These are phyloP conservation scores for Siniperca scherzeri DNA, from an alignment of 2,797 vertebrate species.

Conservation along the genomic window DNA sequence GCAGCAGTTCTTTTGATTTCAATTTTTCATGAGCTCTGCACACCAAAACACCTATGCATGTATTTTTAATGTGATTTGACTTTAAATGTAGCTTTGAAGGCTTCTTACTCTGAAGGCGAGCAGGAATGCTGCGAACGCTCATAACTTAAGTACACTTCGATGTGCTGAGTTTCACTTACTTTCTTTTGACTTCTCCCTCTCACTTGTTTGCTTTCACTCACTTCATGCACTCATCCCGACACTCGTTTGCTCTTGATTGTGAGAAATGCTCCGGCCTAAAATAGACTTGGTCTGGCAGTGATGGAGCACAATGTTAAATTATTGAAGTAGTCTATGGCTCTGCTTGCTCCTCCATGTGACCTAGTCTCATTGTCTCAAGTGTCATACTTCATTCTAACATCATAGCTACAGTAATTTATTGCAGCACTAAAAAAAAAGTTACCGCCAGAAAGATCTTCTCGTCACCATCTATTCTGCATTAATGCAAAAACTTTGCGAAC, in stretches of 20 bases:
- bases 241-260: slow-evolving; percentile 51
- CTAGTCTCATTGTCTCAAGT: slow-evolving; percentile 50
- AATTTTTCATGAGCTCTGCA: slow-evolving; percentile 57
- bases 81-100: slow-evolving; percentile 53
- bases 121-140: neutral
- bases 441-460: slow-evolving; percentile 17
- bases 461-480: slow-evolving; percentile 45
- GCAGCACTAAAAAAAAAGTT: slow-evolving; percentile 38
- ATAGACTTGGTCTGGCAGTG: slow-evolving; percentile 77
- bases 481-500: slow-evolving; percentile 46
- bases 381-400: slow-evolving; percentile 54
- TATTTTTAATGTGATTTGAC: slow-evolving; percentile 64
- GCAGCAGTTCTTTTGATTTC: slow-evolving; percentile 38
- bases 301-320: slow-evolving; percentile 76
- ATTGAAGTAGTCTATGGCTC: slow-evolving; percentile 72
- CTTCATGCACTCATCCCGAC: slow-evolving; percentile 25
- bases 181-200: slow-evolving; percentile 1
- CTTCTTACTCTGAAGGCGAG: slow-evolving; percentile 23
- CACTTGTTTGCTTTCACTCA: slow-evolving; percentile 13
- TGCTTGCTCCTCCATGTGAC: slow-evolving; percentile 65
- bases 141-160: neutral
- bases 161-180: slow-evolving; percentile 6
- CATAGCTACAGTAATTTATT: slow-evolving; percentile 48
- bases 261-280: slow-evolving; percentile 64
- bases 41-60: slow-evolving; percentile 56